Base-by-base conservation (phyloP, 2,113 vertebrate genomes). In the Dicaeum eximium region DNA sequence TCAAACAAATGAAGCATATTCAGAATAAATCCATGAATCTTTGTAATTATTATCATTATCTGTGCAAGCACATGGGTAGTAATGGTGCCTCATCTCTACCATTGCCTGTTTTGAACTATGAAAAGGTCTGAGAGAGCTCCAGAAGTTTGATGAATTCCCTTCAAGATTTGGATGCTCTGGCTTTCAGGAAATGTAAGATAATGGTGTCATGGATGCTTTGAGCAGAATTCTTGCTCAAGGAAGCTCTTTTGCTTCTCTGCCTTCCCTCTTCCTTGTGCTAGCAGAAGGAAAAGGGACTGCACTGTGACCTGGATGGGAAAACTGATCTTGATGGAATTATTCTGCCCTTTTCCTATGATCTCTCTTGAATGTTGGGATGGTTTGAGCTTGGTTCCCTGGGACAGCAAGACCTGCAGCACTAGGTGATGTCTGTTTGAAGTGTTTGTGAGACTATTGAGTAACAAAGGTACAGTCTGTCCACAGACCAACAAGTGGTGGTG, bases 41-140 rank as follows among this genome's bases (percentile, higher is more conserved):
- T 42, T 14, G 35, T 58, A 47, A 58, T 81, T 66, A 15, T 35
- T 66, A 25, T 40, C 13, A 14, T 89, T 75, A 65, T 87, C 15
- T 28, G 2, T 56, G 35, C 1, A 9, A 42, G 27, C 8, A 3
- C 2, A 0, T 4, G 25, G 58, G 21, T 31, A 21, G 24, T 53
- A 5, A 9, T 5, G 11, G 9, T 8, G 27, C 22, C 20, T 57
- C 20, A 33, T 48, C 37, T 23, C 37, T 40, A 1, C 66, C 16
- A 6, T 12, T 70, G 71, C 67, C 28, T 48, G 33, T 25, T 33
- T 35, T 56, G 27, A 35, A 30, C 40, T 53, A 2, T 45, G 66
- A 35, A 54, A 25, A 82, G 11, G 16, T 51, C 31, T 47, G 38
- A 51, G 56, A 50, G n/a, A 31, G 8, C 33, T 87, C 25, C 16